Evolutionary conservation across 2,888 invertebrate genomes (phyloP).

Genomic region (Molorchus minor): DNA sequence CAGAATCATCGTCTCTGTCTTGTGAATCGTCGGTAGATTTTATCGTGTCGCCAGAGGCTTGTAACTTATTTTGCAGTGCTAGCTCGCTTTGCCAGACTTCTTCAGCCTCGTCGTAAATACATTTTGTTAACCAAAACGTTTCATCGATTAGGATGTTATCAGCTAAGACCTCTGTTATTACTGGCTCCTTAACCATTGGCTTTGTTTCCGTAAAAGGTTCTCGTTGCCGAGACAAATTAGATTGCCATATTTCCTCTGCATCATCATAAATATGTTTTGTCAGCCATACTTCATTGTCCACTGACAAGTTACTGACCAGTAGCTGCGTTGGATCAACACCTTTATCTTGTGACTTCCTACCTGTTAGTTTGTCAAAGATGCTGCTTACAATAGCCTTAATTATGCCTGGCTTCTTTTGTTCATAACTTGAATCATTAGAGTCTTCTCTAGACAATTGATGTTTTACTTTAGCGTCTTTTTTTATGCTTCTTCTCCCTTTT

Average conservation of each 20-base stretch:
- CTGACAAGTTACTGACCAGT: constrained; percentile 28
- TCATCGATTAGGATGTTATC: constrained; percentile 61
- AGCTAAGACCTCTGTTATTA: not conserved
- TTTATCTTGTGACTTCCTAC: constrained; percentile 53
- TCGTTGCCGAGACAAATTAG: constrained; percentile 19
- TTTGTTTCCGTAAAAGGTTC: not conserved
- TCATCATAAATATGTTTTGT: constrained; percentile 71
- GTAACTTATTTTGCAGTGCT: constrained; percentile 38
- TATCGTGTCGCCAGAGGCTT: constrained; percentile 34
- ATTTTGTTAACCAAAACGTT: constrained; percentile 71
- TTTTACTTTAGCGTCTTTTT: constrained; percentile 34
- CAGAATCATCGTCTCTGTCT: constrained; percentile 70
- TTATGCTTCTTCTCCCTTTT: constrained; percentile 32
- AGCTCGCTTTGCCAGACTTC: constrained; percentile 61
- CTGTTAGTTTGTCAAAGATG: constrained; percentile 50
- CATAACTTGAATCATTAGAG: constrained; percentile 18
- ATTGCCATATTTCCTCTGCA: constrained; percentile 68
- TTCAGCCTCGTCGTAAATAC: constrained; percentile 74
- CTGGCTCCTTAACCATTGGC: not conserved
- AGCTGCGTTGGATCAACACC: constrained; percentile 46
- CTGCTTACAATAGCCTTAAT: constrained; percentile 51
- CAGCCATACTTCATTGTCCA: constrained; percentile 68
- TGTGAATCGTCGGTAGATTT: constrained; percentile 57
- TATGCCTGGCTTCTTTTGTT: constrained; percentile 47
- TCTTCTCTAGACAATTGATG: constrained; percentile 34